Conservation (phyloP, 2,888 invertebrate genomes). For the Sarcophaga variegata region DNA sequence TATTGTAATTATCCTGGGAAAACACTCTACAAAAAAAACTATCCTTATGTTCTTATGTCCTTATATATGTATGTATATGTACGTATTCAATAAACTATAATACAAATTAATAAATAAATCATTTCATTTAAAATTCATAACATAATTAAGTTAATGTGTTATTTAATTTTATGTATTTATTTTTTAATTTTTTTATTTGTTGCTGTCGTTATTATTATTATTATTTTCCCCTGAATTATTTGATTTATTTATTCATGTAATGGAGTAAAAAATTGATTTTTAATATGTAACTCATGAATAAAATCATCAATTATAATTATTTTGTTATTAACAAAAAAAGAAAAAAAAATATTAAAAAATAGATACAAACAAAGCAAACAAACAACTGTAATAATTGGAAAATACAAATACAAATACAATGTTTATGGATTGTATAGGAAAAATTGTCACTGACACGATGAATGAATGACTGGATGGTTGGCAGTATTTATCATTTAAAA, state of each 20-base stretch:
- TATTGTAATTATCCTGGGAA: slow-evolving; percentile 44
- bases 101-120: slow-evolving; percentile 55
- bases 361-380: background rate
- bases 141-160: slow-evolving; percentile 48
- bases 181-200: background rate
- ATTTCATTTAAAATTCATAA: slow-evolving; percentile 51
- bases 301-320: slow-evolving; percentile 57
- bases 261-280: slow-evolving; percentile 60
- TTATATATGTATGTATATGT: background rate
- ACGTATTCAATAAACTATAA: slow-evolving; percentile 34
- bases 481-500: slow-evolving; percentile 59
- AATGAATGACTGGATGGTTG: background rate
- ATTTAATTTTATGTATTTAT: background rate
- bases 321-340: slow-evolving; percentile 5
- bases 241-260: slow-evolving; percentile 45
- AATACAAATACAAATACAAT: too few relatives aligned
- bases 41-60: background rate
- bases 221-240: background rate
- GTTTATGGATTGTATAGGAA: background rate
- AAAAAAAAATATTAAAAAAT: background rate
- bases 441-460: slow-evolving; percentile 1
- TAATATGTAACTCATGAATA: slow-evolving; percentile 60
- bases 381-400: background rate
- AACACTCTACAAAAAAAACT: background rate
- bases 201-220: background rate